Base-by-base conservation (phyloP, 2,113 vertebrate species). In the Syngnathus typhle region DNA sequence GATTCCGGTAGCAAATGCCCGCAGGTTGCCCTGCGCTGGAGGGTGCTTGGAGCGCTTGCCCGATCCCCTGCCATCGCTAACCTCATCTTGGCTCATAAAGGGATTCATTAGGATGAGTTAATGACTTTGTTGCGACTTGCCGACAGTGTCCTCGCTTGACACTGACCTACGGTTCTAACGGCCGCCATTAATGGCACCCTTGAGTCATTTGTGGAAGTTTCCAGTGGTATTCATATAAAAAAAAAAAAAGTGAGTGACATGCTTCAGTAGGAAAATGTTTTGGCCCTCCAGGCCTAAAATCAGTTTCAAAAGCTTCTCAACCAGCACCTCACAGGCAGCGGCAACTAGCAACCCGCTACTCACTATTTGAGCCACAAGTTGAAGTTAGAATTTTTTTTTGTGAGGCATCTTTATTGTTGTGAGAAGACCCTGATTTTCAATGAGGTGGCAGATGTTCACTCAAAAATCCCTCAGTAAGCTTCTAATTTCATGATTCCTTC, bases 21-120 rank as follows among this genome's bases (percentile, higher is more conserved):
- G 3, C 32, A 21, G 72, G 56, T 38, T 63, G 72, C 51, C 73
- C 43, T 67, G 58, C 13, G 1, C 67, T 27, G 67, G 41, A 44
- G 47, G 21, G 62, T 39, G 5, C 54, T 68, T 4, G 37, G 55
- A 56, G 51, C 64, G 69, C 39, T 64, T 15, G 4, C 44, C 67
- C 19, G 60, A 62, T 32, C 49, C 65, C 19, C 60, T 60, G 56
- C 41, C 41, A 72, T 70, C 59, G 47, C 54, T 80, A 69, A 82
- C 72, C 76, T 73, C 60, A 66, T 70, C 38, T 36, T 65, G 64
- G 15, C 37, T 65, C 69, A 21, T 76, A 75, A 77, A 75, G 68
- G 60, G 69, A 78, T 79, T 85, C 76, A 86, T 84, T 72, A 80
- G 67, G 39, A 71, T 32, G 68, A 72, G 66, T 78, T 84, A 78